A percentile compares a stretch with the other conserved stretches of the same genome.
Conservation (phyloP, 1,140 invertebrate species). For the Drosophila virilis region DNA sequence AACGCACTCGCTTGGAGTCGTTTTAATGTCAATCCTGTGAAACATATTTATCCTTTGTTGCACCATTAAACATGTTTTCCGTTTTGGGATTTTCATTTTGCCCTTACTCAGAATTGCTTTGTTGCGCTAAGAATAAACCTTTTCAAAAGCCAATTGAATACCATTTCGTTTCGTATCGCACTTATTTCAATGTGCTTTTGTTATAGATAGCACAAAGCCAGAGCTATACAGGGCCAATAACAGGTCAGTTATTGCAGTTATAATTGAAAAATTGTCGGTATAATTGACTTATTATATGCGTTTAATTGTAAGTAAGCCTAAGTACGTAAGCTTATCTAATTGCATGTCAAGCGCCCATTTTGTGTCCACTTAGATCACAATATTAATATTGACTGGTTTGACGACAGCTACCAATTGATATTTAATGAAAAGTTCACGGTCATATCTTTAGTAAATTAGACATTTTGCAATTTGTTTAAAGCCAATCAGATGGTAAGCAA, state of each 20-base stretch:
- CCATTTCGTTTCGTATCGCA: neutral
- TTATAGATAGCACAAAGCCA: neutral
- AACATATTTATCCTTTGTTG: slow-evolving; percentile 5
- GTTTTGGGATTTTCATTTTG: neutral
- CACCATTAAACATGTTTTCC: neutral
- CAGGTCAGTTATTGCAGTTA: neutral
- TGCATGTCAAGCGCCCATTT: neutral
- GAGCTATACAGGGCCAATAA: neutral
- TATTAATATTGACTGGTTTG: no score
- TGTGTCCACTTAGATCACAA: neutral
- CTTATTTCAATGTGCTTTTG: neutral
- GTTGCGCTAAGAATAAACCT: neutral
- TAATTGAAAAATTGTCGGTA: neutral
- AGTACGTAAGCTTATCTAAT: neutral
- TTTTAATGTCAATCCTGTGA: slow-evolving; percentile 12
- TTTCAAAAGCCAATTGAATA: neutral
- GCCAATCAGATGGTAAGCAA: no score
- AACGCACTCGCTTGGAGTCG: slow-evolving; percentile 6
- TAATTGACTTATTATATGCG: neutral
- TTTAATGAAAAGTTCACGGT: no score
- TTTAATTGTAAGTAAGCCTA: neutral
- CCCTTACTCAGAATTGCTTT: neutral
- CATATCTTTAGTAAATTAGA: no score
- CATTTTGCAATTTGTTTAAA: no score
- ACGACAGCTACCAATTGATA: no score